Evolutionary conservation across 2,888 invertebrate species (phyloP).

Genomic region (Rhagonycha lutea): DNA sequence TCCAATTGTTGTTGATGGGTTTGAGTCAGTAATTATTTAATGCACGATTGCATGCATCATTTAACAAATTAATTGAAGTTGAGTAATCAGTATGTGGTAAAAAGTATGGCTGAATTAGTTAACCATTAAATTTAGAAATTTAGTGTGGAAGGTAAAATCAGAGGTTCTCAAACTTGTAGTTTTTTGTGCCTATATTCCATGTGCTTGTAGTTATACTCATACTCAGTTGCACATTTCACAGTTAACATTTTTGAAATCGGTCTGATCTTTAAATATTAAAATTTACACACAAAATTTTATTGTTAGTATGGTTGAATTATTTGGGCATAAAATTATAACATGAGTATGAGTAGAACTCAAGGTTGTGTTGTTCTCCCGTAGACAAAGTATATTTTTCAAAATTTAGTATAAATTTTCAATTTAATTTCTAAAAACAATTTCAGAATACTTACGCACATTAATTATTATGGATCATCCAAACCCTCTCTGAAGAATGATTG

Average conservation of each 20-base stretch:
- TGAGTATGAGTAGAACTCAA: not conserved
- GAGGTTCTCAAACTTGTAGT: not conserved
- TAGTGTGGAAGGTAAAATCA: not conserved
- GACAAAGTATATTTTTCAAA: not conserved
- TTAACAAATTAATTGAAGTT: not conserved
- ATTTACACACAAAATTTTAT: no score
- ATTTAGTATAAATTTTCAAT: not conserved
- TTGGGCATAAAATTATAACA: not conserved
- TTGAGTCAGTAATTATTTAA: not conserved
- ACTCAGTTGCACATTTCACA: not conserved
- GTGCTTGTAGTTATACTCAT: not conserved
- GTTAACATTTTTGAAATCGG: no score
- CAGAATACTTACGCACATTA: not conserved
- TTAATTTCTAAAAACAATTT: not conserved
- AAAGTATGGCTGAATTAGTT: not conserved
- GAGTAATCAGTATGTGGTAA: not conserved
- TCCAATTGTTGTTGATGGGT: not conserved
- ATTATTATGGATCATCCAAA: not conserved
- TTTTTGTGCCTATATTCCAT: not conserved
- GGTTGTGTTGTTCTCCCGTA: not conserved
- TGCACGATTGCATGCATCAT: not conserved
- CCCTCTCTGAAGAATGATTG: not conserved
- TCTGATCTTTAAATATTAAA: no score
- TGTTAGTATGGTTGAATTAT: no score
- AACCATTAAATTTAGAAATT: not conserved